Base-by-base conservation (phyloP, 2,113 vertebrate species). In the Nansenia antarctica region DNA sequence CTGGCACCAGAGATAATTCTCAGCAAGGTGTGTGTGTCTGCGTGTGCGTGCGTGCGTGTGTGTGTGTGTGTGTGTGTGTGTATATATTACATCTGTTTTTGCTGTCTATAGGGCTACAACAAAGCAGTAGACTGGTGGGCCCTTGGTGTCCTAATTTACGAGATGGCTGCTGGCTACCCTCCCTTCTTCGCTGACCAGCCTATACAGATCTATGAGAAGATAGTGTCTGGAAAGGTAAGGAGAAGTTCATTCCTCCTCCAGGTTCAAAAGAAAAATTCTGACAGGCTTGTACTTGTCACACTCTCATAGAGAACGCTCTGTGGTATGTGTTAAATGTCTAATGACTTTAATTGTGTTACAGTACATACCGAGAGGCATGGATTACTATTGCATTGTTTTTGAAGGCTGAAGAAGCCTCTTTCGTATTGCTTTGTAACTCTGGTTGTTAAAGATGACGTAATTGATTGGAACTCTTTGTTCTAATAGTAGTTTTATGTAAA, bases 61-160 rank as follows among this genome's bases (percentile, higher is more conserved):
- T 37, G 35, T 37, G 11, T 37, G 35, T 6, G 35, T 6, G 35
- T 11, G 35, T 5, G n/a, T 11, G 26, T 29, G 54, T 8, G 14
- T 30, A 27, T 31, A 20, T 39, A 11, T 20, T 12, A n/a, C 30
- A 29, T 55, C 20, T 54, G 11, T 12, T 14, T 37, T 0, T 64
- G 15, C 7, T 67, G 14, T 72, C 22, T 75, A 27, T 64, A 99
- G 97, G 98, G 97, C 86, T 99, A 99, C 89, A 99, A 99, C 92
- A 99, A 99, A 90, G 98, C 98, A 65, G 98, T 99, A 86, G 98
- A 99, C 79, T 99, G 98, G 98, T 99, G 98, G 98, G 98, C 98
- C 2, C 88, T 99, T 65, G 98, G 97, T 26, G 97, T 99, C 74
- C 94, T 99, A 84, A 97, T 99, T 85, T 99, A 99, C 86, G 98